These are phyloP conservation scores for Lasiurus cinereus DNA, from an alignment of 2,113 vertebrate species.

Conservation along the genomic window DNA sequence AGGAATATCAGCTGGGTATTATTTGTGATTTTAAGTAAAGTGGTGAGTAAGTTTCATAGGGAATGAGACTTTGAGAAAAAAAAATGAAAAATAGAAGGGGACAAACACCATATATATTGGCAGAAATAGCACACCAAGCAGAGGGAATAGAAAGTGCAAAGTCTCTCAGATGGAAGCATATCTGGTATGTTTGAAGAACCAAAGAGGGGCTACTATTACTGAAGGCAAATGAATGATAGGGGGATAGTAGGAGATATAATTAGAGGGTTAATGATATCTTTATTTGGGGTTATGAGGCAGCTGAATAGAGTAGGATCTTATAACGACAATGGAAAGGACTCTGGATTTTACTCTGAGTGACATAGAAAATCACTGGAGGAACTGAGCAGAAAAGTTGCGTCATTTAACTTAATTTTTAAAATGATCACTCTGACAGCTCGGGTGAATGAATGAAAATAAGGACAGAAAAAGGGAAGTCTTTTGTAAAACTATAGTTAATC, in stretches of 20 bases:
- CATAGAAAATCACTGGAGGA: neutral
- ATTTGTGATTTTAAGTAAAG: constrained; percentile 1
- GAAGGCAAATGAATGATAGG: neutral
- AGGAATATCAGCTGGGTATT: too few relatives aligned
- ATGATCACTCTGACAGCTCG: neutral
- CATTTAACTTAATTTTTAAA: constrained; percentile 21
- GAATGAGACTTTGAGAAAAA: neutral
- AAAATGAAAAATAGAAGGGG: neutral
- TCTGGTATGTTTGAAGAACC: neutral
- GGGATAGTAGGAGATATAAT: neutral
- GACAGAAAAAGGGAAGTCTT: neutral
- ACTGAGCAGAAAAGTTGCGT: neutral
- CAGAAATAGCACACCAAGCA: neutral
- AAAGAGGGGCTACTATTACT: neutral
- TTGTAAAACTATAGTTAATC: constrained; percentile 16
- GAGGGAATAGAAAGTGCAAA: constrained; percentile 3
- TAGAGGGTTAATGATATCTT: neutral
- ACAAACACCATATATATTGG: neutral
- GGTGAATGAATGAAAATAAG: constrained; percentile 7
- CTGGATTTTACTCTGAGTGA: neutral
- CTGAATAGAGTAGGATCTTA: neutral
- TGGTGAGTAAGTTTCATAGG: neutral
- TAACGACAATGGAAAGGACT: neutral
- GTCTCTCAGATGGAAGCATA: neutral
- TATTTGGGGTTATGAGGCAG: neutral